Evolutionary conservation across 2,113 vertebrate species (phyloP).

Genomic region (Takifugu flavidus): DNA sequence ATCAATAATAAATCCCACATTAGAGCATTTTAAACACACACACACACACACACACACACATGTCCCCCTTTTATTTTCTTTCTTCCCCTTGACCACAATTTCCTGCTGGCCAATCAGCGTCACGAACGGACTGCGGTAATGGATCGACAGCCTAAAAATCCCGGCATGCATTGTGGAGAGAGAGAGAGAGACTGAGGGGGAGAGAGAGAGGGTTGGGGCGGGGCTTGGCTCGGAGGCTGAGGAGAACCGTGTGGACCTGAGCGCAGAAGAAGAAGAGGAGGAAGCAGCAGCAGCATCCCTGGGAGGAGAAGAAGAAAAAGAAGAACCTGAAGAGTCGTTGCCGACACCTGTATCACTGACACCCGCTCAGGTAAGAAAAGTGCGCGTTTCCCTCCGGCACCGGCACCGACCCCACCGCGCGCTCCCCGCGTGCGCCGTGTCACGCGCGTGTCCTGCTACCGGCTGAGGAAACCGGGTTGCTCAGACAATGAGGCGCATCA

Average conservation of each 20-base stretch:
- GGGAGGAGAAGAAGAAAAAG: constrained; percentile 14
- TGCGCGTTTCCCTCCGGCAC: neutral
- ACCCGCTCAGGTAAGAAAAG: constrained; percentile 50
- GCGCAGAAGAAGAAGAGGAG: constrained; percentile 43
- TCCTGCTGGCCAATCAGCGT: constrained; percentile 29
- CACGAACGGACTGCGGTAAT: constrained; percentile 39
- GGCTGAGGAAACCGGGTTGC: constrained; percentile 4
- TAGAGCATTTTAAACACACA: neutral
- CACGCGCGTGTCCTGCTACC: constrained; percentile 12
- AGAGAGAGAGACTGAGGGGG: constrained; percentile 5
- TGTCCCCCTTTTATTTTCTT: neutral
- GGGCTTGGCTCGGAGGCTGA: constrained; percentile 37
- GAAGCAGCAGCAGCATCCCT: constrained; percentile 4
- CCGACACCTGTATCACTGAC: constrained; percentile 25
- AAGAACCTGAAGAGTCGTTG: constrained; percentile 6
- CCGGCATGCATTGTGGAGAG: constrained; percentile 71
- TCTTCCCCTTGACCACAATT: constrained; percentile 12
- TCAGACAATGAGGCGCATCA: neutral
- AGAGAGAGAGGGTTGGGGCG: constrained; percentile 6
- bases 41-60: neutral
- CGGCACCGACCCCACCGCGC: neutral
- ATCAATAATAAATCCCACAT: neutral
- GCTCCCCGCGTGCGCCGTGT: neutral
- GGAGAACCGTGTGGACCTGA: constrained; percentile 44
- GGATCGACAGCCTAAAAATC: constrained; percentile 53